Evolutionary conservation across 2,113 vertebrate species (phyloP).

Genomic region (Microcebus jonahi): DNA sequence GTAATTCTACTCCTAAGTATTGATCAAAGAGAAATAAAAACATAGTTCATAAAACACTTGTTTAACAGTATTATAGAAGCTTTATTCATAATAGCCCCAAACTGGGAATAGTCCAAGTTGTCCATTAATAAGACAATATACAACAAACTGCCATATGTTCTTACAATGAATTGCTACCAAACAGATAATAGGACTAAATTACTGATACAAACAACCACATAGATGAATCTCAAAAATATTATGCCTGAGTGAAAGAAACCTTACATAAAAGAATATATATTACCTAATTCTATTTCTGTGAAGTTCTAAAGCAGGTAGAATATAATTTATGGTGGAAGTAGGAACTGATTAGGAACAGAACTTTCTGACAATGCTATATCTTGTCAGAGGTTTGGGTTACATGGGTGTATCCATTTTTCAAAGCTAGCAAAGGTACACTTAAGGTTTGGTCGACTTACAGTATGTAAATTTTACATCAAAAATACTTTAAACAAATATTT

Average conservation of each 20-base stretch:
- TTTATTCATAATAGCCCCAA: not conserved
- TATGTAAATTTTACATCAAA: conserved; percentile 15
- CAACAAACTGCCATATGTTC: not conserved
- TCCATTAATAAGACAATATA: not conserved
- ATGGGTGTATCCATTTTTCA: not conserved
- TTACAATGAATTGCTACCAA: not conserved
- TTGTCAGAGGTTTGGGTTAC: not conserved
- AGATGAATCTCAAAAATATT: not conserved
- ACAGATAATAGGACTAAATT: not conserved
- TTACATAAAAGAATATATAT: not conserved
- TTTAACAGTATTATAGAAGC: not conserved
- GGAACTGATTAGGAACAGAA: not conserved
- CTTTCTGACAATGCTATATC: not conserved
- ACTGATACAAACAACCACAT: not conserved
- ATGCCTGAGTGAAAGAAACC: not conserved
- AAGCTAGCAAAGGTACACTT: not conserved
- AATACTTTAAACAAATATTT: not conserved
- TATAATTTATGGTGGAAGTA: not conserved
- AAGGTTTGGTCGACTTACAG: not conserved
- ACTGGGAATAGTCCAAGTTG: not conserved
- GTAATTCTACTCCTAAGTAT: not conserved
- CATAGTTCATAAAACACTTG: not conserved
- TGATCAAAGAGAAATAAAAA: conserved; percentile 24
- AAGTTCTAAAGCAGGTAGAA: not conserved
- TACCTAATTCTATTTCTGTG: not conserved